Conservation (phyloP, 1,140 invertebrate genomes). For the Dendrolimus kikuchii region DNA sequence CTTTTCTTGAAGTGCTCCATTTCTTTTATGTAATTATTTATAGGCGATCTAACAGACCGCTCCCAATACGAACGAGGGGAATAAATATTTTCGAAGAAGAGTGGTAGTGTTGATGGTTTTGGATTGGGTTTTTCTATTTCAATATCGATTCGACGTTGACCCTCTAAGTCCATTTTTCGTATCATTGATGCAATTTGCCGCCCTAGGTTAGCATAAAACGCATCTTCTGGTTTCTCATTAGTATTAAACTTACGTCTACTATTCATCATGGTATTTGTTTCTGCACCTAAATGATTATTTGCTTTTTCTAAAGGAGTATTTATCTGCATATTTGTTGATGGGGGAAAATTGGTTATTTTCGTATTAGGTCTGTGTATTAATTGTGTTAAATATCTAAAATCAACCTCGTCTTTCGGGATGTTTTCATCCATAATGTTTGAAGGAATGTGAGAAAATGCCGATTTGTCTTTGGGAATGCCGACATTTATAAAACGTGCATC, state of each 20-base stretch:
- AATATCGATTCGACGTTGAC: constrained; percentile 26
- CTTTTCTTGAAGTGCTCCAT: constrained; percentile 29
- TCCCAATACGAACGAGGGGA: constrained; percentile 50
- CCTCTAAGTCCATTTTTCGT: constrained; percentile 30
- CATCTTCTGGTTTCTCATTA: constrained; percentile 18
- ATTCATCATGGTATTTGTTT: too few species aligned
- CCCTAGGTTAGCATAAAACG: constrained; percentile 45
- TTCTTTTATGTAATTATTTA: constrained; percentile 21
- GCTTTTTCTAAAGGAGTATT: too few species aligned
- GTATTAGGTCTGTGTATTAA: constrained; percentile 30
- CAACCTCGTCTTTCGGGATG: constrained; percentile 26
- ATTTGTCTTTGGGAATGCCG: constrained; percentile 4
- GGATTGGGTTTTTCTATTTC: constrained; percentile 21
- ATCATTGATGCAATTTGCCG: constrained; percentile 56
- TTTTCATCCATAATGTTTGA: constrained; percentile 2
- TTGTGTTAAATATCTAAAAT: constrained; percentile 54
- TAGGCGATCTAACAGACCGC: constrained; percentile 47
- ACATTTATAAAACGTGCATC: constrained; percentile 2
- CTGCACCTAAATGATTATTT: too few species aligned
- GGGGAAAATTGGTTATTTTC: constrained; percentile 18
- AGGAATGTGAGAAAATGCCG: neutral
- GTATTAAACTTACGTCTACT: too few species aligned
- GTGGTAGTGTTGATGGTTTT: constrained; percentile 16
- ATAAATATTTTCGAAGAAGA: constrained; percentile 34
- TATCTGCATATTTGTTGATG: neutral